Base-by-base conservation (phyloP, 2,888 invertebrate species). In the Ganaspis brasiliensis region DNA sequence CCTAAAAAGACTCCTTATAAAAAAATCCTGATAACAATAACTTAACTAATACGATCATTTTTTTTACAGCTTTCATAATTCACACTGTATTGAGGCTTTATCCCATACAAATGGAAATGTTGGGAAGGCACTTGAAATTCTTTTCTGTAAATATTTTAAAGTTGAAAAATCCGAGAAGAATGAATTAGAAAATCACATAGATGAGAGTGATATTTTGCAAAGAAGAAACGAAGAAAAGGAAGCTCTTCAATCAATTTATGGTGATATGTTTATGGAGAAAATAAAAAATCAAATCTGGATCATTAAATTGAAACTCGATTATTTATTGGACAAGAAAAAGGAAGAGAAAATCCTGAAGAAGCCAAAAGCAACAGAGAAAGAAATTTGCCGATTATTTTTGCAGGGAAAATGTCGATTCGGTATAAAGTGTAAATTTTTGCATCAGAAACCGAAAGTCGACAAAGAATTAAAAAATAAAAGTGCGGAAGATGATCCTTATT, bases 201-300 rank as follows among this genome's bases (percentile, higher is more conserved):
- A 93, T 4, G 90, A 91, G 79, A 86, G 92, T 2, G 95, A 95
- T 84, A 87, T 95, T 55, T 81, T 94, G 35, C 95, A 95, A 89
- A 94, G 94, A 92, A 93, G 95, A 78, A 91, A 91, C 10, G 96
- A 96, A 75, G 97, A 97, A 87, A 94, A 94, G 89, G 94, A 94
- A 80, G 96, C 95, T 0, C 91, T 97, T 40, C 94, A 95, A 91
- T 96, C 96, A 16, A 97, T 97, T 81, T 97, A 96, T 85, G 96
- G 96, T 77, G 92, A 93, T 37, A 92, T 93, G 37, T 96, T 96
- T 88, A 93, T 92, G 85, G 94, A 95, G 79, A 95, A 95, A 88
- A 95, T 96, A 74, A 92, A 93, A 73, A 94, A 96, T 91, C 86
- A 89, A 45, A 93, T 96, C 19, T 97, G 97, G 97, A 93, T 92